These are phyloP conservation scores for Sepiola atlantica DNA, from an alignment of 2,888 invertebrate genomes.

Conservation along the genomic window DNA sequence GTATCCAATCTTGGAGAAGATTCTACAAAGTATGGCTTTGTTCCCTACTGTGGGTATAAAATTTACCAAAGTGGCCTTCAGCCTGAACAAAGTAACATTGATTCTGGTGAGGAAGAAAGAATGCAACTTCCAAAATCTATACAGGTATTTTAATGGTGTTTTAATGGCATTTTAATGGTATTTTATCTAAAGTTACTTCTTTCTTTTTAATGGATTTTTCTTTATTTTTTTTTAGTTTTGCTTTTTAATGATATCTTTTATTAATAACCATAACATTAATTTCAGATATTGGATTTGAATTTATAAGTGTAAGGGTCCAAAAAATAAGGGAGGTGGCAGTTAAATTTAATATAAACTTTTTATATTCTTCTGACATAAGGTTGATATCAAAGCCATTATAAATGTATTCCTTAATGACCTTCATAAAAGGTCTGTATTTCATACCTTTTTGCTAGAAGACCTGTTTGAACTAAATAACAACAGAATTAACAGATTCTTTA, in stretches of 20 bases:
- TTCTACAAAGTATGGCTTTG: conserved; percentile 53
- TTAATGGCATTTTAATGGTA: not conserved
- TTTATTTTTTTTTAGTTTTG: not conserved
- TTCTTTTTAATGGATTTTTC: not conserved
- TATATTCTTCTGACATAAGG: too few relatives aligned
- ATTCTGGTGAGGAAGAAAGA: conserved; percentile 12
- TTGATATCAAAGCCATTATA: too few relatives aligned
- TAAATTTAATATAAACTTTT: too few relatives aligned
- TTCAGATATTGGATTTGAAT: not conserved
- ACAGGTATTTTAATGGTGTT: conserved; percentile 33
- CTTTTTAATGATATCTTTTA: not conserved
- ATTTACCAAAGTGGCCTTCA: conserved; percentile 38
- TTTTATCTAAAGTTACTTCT: not conserved
- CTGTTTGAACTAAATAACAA: too few relatives aligned
- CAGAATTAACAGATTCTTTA: too few relatives aligned
- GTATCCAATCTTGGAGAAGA: conserved; percentile 41
- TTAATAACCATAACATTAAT: not conserved
- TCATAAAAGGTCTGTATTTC: too few relatives aligned
- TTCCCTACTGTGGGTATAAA: conserved; percentile 57
- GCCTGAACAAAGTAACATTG: not conserved
- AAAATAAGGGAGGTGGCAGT: too few relatives aligned
- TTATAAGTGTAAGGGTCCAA: not conserved
- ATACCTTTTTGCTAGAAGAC: too few relatives aligned
- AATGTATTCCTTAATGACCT: too few relatives aligned
- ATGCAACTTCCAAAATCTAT: conserved; percentile 36